phyloP scores from a whole-genome alignment of 2,888 invertebrate species.

The Norana najaformis region DNA sequence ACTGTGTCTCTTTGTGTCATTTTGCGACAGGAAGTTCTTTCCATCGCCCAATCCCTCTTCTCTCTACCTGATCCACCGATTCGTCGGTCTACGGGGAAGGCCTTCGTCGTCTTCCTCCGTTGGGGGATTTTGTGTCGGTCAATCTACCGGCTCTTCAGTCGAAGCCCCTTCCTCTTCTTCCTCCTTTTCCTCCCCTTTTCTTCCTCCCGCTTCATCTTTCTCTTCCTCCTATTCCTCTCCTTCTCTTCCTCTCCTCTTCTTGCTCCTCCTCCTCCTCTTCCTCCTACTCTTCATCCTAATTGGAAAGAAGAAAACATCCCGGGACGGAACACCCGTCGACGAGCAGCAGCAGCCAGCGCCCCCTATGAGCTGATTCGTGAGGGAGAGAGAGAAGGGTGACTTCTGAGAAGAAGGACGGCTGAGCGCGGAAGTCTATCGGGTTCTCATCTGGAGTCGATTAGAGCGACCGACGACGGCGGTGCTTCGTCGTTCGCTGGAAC shows the following conservation, averaged over 20 bases:
- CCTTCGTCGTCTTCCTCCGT: too few species aligned
- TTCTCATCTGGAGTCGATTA: not conserved
- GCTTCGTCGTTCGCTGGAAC: not conserved
- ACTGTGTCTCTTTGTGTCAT: too few species aligned
- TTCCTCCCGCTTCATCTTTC: not conserved
- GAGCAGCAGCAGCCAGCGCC: not conserved
- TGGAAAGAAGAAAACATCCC: not conserved
- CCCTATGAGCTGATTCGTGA: not conserved
- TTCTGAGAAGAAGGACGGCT: too few species aligned
- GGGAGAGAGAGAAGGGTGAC: not conserved
- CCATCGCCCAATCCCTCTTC: too few species aligned
- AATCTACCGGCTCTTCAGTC: too few species aligned
- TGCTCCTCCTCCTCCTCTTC: not conserved
- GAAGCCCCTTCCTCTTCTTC: too few species aligned
- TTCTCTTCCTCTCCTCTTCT: not conserved
- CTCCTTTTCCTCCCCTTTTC: too few species aligned
- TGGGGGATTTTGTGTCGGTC: too few species aligned
- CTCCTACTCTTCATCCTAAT: not conserved
- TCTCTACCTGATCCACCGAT: too few species aligned
- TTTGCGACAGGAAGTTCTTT: too few species aligned
- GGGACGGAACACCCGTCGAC: slow-evolving; percentile 3
- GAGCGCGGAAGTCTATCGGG: too few species aligned
- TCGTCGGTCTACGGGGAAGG: too few species aligned
- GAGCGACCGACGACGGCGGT: not conserved
- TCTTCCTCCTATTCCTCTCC: not conserved